Evolutionary conservation across 2,797 vertebrate genomes (phyloP), one percentile per base, ranked within the genome.

Genomic region (Fistularia tabacaria): DNA sequence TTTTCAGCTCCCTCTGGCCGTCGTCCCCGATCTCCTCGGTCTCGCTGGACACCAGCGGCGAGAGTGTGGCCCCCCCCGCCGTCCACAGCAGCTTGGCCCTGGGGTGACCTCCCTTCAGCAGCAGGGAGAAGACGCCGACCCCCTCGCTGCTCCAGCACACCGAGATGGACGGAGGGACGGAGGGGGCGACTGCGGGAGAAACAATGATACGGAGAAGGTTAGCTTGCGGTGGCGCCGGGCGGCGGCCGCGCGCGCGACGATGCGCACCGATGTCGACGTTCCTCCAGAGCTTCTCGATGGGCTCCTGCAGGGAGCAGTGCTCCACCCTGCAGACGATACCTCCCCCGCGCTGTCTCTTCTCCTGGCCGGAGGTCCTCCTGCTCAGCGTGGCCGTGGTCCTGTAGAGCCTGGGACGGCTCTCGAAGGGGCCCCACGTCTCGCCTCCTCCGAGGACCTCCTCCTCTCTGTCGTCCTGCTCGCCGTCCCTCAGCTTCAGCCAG

Each of bases 91-190:
- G 8, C 38, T 73, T 83, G 36, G 73, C 83, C 42, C 72, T 76
- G 0, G 87, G 85, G 53, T 85, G 68, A 47, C 88, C 90, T 45
- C 87, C 90, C n/a, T 68, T 86, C 59, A 92, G 38, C 44, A 85
- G 55, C 36, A 92, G 65, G 0, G 88, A 88, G 80, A 92, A 92
- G 43, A 92, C 85, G 1, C 90, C 87, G 0, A 91, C 74, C 0
- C 89, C 89, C 56, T 86, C 85, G 4, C 78, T 85, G 77, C 82
- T 89, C 90, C 93, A 93, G 53, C 87, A 91, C 64, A 94, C 91
- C 1, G 92, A 93, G 78, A 91, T 56, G 0, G 78, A 83, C 0
- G 70, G 50, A 57, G 87, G 87, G 42, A 92, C 76, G 59, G 67
- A 79, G 6, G 91, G 91, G 78, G 86, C 66, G 10, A 69, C 90